Percentiles rank a stretch among this genome's conserved stretches.
phyloP scores from a whole-genome alignment of 2,113 vertebrate species.

The Pelecanus crispus region DNA sequence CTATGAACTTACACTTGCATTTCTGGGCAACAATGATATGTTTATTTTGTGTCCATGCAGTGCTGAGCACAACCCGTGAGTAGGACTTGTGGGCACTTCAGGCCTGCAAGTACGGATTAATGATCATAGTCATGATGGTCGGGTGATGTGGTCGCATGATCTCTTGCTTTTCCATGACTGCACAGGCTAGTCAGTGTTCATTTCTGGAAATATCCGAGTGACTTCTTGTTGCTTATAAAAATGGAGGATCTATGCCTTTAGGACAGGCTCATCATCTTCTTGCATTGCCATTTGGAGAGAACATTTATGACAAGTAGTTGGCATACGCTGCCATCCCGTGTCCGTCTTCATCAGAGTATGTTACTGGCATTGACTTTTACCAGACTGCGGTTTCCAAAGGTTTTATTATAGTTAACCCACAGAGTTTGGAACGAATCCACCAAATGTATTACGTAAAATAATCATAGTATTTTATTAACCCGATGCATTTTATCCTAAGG shows the following conservation, averaged over 20 bases:
- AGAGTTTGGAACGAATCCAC: neutral
- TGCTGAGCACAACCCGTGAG: neutral
- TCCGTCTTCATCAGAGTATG: neutral
- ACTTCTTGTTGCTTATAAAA: neutral
- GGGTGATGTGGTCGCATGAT: neutral
- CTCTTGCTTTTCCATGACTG: neutral
- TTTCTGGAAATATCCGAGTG: neutral
- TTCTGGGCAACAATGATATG: neutral
- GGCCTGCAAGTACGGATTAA: neutral
- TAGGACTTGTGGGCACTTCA: rapidly evolving
- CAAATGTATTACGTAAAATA: neutral
- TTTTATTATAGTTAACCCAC: neutral
- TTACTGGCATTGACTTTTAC: neutral
- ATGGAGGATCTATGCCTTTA: neutral
- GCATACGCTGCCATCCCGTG: rapidly evolving
- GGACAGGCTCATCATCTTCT: neutral
- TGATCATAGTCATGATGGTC: rapidly evolving
- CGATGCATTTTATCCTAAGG: neutral
- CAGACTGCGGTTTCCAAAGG: neutral
- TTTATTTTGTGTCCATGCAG: neutral
- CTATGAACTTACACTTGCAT: neutral
- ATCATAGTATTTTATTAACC: neutral
- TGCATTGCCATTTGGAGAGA: neutral
- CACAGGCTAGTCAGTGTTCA: neutral
- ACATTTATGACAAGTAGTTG: neutral